Evolutionary conservation across 2,797 vertebrate genomes (phyloP).

Genomic region (Tragopan temminckii): DNA sequence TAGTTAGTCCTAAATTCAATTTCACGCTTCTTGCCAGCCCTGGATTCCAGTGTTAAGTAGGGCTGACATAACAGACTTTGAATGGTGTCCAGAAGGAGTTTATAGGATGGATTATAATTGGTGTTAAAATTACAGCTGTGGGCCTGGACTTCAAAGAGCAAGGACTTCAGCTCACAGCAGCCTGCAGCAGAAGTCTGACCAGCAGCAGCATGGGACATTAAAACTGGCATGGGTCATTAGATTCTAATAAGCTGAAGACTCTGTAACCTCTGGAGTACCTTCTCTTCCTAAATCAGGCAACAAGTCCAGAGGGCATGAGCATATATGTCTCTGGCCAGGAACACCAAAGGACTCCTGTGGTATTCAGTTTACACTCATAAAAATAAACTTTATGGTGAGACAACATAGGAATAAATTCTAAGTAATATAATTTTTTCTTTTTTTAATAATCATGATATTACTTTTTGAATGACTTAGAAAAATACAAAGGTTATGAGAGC

Average conservation of each 20-base stretch:
- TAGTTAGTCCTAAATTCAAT: background rate
- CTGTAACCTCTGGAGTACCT: background rate
- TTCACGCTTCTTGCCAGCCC: background rate
- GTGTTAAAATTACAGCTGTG: background rate
- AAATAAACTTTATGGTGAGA: background rate
- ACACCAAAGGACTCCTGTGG: background rate
- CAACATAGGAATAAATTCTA: background rate
- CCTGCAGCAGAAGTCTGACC: background rate
- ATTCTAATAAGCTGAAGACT: background rate
- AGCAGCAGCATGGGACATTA: background rate
- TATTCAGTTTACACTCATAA: background rate
- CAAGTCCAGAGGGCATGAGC: background rate
- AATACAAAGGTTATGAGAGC: background rate
- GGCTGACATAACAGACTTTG: background rate
- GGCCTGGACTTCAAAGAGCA: background rate
- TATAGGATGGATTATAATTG: background rate
- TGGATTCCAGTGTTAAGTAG: background rate
- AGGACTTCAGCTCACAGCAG: background rate
- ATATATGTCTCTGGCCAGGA: background rate
- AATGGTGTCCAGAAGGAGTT: background rate
- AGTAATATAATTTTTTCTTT: background rate
- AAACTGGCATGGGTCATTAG: background rate
- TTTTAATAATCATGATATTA: background rate
- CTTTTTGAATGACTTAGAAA: background rate
- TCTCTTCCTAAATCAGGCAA: background rate